These are phyloP conservation scores for Pharmacophagus antenor DNA, from an alignment of 2,888 invertebrate species.

Conservation along the genomic window DNA sequence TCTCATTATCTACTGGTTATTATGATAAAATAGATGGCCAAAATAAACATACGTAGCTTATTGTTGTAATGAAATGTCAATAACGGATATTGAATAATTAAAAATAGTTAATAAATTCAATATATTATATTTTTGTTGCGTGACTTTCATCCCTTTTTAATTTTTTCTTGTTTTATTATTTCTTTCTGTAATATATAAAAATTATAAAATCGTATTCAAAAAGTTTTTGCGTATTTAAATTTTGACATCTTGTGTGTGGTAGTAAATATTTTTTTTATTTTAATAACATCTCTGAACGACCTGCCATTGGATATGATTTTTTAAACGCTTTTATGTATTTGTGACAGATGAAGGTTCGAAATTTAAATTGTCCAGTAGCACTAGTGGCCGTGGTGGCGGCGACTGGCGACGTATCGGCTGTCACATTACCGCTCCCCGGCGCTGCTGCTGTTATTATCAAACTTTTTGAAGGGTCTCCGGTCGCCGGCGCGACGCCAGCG, in stretches of 20 bases:
- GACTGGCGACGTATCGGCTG: conserved; percentile 79
- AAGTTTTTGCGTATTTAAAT: neutral
- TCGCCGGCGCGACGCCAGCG: conserved; percentile 65
- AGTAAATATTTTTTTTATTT: conserved; percentile 10
- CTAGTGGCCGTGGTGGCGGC: conserved; percentile 37
- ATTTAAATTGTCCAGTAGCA: conserved; percentile 59
- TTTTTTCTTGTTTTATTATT: too few relatives aligned
- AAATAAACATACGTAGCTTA: too few relatives aligned
- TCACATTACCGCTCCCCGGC: conserved; percentile 70
- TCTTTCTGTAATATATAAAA: too few relatives aligned
- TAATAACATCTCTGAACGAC: neutral
- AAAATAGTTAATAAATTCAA: too few relatives aligned
- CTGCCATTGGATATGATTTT: neutral
- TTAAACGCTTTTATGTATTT: conserved; percentile 38
- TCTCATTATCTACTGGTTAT: too few relatives aligned
- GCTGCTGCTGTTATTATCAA: conserved; percentile 73
- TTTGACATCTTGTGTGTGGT: too few relatives aligned
- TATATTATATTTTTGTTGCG: too few relatives aligned
- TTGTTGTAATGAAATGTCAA: too few relatives aligned
- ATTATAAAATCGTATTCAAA: too few relatives aligned
- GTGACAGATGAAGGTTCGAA: conserved; percentile 51
- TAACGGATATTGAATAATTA: too few relatives aligned
- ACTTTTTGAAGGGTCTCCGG: conserved; percentile 79
- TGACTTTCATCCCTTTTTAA: too few relatives aligned
- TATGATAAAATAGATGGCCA: too few relatives aligned